Conservation (phyloP, 2,113 vertebrate genomes). For the Malaclemys terrapin region DNA sequence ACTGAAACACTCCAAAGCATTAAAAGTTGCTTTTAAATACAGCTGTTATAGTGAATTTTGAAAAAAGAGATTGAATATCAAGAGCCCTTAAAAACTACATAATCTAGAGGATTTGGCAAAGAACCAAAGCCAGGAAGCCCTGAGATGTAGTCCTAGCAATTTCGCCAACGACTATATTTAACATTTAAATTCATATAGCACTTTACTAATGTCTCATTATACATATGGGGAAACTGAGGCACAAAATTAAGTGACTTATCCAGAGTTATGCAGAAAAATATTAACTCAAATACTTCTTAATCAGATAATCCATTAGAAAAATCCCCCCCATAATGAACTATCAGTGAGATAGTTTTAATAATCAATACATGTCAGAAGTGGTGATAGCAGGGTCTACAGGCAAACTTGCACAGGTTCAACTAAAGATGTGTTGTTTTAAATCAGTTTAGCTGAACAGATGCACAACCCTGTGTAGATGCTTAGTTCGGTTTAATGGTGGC, state of each 20-base stretch:
- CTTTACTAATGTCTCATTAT: neutral
- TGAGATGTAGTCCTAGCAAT: neutral
- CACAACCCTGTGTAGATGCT: neutral
- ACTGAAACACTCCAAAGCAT: neutral
- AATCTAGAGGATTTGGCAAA: neutral
- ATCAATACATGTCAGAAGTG: neutral
- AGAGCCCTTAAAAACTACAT: neutral
- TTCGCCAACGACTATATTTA: neutral
- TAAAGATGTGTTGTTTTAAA: neutral
- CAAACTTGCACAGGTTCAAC: neutral
- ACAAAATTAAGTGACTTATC: neutral
- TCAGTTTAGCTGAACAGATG: neutral
- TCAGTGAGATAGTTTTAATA: neutral
- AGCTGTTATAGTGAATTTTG: neutral
- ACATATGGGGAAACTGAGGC: neutral
- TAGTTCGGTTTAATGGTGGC: neutral
- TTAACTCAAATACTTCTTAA: neutral
- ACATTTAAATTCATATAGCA: neutral
- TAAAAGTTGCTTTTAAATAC: neutral
- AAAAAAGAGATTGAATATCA: neutral
- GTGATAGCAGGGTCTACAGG: neutral
- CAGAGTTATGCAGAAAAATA: neutral
- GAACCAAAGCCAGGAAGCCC: neutral
- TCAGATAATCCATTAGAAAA: neutral
- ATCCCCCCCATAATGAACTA: neutral